Evolutionary conservation across 2,113 vertebrate species (phyloP).

Genomic region (Cyphomyrus discorhynchus): DNA sequence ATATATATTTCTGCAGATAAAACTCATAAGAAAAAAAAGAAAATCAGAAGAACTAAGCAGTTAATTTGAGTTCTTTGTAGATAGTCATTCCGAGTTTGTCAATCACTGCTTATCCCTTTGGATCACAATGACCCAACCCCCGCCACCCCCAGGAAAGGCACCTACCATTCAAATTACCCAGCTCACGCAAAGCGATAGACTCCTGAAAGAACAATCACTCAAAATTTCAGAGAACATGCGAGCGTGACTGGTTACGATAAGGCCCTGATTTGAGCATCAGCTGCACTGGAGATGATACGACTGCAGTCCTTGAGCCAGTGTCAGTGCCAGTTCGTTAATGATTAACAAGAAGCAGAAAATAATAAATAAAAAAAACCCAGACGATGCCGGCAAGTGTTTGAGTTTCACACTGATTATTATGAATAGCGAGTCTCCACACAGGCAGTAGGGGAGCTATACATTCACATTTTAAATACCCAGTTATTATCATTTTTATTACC

Average conservation of each 20-base stretch:
- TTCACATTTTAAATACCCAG: neutral
- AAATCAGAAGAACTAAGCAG: neutral
- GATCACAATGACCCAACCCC: neutral
- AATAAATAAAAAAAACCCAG: neutral
- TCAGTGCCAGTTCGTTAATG: neutral
- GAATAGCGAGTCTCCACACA: neutral
- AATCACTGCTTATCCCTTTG: neutral
- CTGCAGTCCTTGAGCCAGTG: neutral
- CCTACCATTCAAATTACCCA: neutral
- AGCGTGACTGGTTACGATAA: neutral
- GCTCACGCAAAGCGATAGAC: neutral
- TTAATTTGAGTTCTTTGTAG: neutral
- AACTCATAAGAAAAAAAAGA: neutral
- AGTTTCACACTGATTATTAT: neutral
- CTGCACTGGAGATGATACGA: neutral
- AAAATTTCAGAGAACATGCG: neutral
- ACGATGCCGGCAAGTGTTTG: neutral
- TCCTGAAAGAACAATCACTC: neutral
- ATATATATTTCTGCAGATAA: neutral
- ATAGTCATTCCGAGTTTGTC: neutral
- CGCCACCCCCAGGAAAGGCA: neutral
- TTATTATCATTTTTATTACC: neutral
- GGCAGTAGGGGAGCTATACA: neutral
- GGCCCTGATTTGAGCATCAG: neutral
- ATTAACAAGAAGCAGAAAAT: neutral